Conservation (phyloP, 2,888 invertebrate species). For the Drosophila sordidula region DNA sequence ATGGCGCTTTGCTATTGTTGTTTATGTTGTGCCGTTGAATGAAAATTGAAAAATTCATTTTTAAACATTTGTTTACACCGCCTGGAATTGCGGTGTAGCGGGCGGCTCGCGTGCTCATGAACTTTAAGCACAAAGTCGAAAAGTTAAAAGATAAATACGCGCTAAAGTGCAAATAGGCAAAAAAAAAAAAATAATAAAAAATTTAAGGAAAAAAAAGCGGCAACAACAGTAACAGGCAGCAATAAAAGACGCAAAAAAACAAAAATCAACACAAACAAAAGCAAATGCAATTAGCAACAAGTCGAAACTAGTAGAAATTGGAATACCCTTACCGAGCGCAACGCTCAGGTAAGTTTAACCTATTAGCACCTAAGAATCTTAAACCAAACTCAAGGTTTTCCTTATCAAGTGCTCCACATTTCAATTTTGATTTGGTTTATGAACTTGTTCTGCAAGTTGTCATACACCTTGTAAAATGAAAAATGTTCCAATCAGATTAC, state of each 20-base stretch:
- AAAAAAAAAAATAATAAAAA: conserved; percentile 13
- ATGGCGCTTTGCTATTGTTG: conserved; percentile 21
- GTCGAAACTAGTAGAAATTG: conserved; percentile 10
- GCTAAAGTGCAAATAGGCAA: conserved; percentile 68
- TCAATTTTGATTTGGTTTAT: not conserved
- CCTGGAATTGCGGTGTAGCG: conserved; percentile 1
- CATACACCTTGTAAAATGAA: no score
- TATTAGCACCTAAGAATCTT: conserved; percentile 18
- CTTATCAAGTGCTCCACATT: not conserved
- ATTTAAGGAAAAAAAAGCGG: conserved; percentile 8
- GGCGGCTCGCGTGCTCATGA: conserved; percentile 52
- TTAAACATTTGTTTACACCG: conserved; percentile 68
- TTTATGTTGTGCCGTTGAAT: conserved; percentile 39
- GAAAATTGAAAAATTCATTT: conserved; percentile 73
- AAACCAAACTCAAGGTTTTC: conserved; percentile 5
- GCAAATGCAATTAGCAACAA: conserved; percentile 36
- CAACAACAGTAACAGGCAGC: conserved; percentile 28
- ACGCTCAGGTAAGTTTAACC: not conserved
- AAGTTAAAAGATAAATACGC: conserved; percentile 73
- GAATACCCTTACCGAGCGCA: conserved; percentile 13
- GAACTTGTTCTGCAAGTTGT: not conserved
- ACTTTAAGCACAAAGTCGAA: conserved; percentile 71
- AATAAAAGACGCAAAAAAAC: conserved; percentile 22
- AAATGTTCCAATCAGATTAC: no score
- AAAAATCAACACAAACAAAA: conserved; percentile 43